phyloP scores from a whole-genome alignment of 2,113 vertebrate genomes.

The Corythaeola cristata region DNA sequence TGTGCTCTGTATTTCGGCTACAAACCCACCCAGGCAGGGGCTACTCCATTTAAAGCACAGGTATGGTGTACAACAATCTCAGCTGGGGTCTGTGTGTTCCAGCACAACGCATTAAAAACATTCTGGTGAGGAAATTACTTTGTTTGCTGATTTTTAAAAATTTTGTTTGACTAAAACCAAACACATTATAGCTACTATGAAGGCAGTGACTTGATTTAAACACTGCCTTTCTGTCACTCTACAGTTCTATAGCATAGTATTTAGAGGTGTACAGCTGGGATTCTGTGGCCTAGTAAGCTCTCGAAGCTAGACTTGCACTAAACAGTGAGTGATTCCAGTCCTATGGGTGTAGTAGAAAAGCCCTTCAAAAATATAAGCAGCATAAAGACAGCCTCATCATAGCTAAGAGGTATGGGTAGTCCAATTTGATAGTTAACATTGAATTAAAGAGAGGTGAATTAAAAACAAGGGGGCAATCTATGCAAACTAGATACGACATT shows the following conservation, averaged over 20 bases:
- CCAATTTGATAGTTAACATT: neutral
- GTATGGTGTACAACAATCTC: neutral
- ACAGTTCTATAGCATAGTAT: neutral
- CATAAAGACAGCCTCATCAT: neutral
- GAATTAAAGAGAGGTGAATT: neutral
- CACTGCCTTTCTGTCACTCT: neutral
- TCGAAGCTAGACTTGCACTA: neutral
- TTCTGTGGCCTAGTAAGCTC: neutral
- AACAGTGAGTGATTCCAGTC: neutral
- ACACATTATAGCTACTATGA: neutral
- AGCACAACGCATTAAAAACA: neutral
- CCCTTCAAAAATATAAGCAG: neutral
- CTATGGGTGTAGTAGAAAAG: neutral
- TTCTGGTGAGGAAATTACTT: neutral
- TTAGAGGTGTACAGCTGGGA: neutral
- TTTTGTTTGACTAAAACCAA: neutral
- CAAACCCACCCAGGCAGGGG: neutral
- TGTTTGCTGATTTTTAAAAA: neutral
- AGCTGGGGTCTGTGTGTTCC: neutral
- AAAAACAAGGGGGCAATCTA: neutral
- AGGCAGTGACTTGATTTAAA: neutral
- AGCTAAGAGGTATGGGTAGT: neutral
- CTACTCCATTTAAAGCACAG: neutral
- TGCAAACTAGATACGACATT: neutral
- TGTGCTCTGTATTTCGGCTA: neutral